These are phyloP conservation scores for Pseudococcus jackbeardsleyi DNA, from an alignment of 2,888 invertebrate genomes.

Conservation along the genomic window DNA sequence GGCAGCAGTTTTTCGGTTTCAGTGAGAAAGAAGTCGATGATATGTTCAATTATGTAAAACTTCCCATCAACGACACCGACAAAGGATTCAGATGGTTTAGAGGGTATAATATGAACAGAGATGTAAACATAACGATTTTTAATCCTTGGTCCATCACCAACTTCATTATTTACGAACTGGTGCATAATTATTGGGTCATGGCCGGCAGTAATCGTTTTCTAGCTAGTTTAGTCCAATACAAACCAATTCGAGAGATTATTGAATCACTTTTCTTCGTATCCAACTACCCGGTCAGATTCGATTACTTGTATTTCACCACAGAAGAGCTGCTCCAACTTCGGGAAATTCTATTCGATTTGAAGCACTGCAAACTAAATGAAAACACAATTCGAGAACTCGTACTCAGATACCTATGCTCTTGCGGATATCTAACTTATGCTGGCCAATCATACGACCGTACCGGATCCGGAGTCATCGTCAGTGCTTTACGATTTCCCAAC, in stretches of 20 bases:
- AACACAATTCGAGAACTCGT: not conserved
- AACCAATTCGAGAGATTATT: conserved; percentile 3
- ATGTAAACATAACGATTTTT: not conserved
- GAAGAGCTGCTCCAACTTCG: not conserved
- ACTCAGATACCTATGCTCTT: not conserved
- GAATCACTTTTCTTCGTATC: not conserved
- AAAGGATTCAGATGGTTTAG: not conserved
- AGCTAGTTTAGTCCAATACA: not conserved
- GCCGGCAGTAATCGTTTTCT: not conserved
- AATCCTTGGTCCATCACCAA: conserved; percentile 31
- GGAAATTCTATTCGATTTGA: not conserved
- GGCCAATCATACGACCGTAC: not conserved
- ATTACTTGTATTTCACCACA: not conserved
- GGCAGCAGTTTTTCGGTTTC: conserved; percentile 21
- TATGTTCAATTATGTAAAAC: not conserved
- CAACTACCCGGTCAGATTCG: not conserved
- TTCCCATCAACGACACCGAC: not conserved
- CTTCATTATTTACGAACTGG: not conserved
- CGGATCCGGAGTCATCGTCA: conserved; percentile 17
- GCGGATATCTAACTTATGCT: not conserved
- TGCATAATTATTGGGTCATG: conserved; percentile 14
- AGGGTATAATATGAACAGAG: conserved; percentile 23
- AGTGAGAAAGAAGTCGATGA: not conserved
- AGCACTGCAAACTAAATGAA: not conserved
- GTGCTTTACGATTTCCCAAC: not conserved